Conservation (phyloP, 2,113 vertebrate species). For the Tympanuchus pallidicinctus region DNA sequence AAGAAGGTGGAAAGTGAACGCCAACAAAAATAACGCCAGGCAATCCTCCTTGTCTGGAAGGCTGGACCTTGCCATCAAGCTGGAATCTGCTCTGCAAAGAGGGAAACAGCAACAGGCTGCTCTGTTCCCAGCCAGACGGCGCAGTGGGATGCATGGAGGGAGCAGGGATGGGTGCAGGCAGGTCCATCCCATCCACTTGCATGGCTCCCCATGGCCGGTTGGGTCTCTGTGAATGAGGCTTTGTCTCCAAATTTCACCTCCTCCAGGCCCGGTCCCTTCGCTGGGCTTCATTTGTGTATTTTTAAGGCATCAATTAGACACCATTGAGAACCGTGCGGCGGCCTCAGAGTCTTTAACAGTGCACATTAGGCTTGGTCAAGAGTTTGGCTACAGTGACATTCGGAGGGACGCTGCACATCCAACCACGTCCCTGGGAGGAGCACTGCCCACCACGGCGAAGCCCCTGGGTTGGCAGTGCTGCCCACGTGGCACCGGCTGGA, state of each 20-base stretch:
- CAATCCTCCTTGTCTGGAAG: background rate
- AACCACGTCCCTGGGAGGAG: background rate
- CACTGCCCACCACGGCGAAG: background rate
- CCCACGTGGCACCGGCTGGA: background rate
- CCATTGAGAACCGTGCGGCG: background rate
- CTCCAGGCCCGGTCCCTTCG: background rate
- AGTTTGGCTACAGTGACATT: conserved; percentile 55
- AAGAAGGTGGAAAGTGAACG: background rate
- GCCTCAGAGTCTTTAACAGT: conserved; percentile 33
- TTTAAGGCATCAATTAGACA: conserved; percentile 72
- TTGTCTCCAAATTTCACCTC: background rate
- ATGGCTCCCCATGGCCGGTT: no score
- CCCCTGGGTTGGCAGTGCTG: background rate
- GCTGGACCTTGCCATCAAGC: background rate
- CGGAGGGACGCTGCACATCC: background rate
- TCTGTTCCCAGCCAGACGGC: background rate
- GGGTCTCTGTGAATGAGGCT: background rate
- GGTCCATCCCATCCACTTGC: background rate
- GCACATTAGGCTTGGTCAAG: conserved; percentile 9
- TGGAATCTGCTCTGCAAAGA: conserved; percentile 17
- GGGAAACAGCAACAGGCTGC: background rate
- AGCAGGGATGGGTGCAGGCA: background rate
- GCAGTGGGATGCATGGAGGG: background rate
- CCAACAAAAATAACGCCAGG: background rate
- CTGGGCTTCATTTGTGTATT: background rate